A percentile compares a stretch with the other conserved stretches of the same genome.
phyloP scores from a whole-genome alignment of 2,888 invertebrate genomes.

The Eristalis tenax region DNA sequence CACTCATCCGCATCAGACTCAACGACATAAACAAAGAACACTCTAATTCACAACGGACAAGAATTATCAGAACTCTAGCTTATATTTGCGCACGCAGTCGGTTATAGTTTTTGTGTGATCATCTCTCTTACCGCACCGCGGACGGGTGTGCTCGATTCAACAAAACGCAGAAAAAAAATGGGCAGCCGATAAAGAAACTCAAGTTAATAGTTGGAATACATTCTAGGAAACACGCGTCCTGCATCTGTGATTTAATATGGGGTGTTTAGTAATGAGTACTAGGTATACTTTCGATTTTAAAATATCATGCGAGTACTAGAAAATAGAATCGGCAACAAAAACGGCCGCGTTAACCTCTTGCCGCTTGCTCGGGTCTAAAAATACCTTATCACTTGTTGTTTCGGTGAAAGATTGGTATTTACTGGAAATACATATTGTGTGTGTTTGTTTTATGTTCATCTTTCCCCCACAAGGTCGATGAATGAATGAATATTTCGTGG shows the following conservation, averaged over 20 bases:
- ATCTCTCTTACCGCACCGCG: constrained; percentile 5
- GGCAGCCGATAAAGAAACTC: neutral
- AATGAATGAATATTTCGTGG: no score
- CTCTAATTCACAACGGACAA: constrained; percentile 4
- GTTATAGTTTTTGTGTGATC: constrained; percentile 33
- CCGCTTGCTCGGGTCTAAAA: constrained; percentile 29
- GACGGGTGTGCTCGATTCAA: constrained; percentile 34
- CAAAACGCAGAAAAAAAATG: neutral
- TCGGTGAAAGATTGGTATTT: neutral
- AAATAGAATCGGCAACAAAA: constrained; percentile 3
- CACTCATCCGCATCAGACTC: neutral
- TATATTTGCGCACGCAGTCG: constrained; percentile 18
- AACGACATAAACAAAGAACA: constrained; percentile 12
- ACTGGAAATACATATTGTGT: neutral
- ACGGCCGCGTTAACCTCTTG: constrained; percentile 25
- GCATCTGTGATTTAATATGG: constrained; percentile 35
- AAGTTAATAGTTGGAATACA: neutral
- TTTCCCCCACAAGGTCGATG: neutral
- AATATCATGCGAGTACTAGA: neutral
- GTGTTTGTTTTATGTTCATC: no score
- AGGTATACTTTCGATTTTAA: constrained; percentile 1
- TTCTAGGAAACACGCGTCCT: neutral
- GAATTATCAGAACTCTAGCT: constrained; percentile 17
- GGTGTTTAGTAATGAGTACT: constrained; percentile 14
- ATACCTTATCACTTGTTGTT: constrained; percentile 59